Conservation (phyloP, 2,797 vertebrate genomes). For the Ceryle rudis region DNA sequence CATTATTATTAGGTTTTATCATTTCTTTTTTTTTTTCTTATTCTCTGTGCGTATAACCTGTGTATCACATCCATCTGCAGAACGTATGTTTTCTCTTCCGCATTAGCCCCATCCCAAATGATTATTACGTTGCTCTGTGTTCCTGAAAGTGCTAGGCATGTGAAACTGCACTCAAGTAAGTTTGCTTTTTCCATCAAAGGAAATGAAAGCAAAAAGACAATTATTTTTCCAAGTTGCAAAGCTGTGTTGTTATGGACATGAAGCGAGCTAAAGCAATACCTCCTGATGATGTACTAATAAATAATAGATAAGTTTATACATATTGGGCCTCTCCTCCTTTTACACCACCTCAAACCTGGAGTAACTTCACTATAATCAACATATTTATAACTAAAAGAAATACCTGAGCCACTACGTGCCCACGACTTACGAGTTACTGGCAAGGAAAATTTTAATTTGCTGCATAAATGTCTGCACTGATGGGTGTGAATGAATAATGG, state of each 20-base stretch:
- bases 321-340: background rate
- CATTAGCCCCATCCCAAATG: background rate
- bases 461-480: background rate
- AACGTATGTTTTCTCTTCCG: background rate
- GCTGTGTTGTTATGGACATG: background rate
- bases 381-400: background rate
- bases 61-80: background rate
- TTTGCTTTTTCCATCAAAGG: slow-evolving; percentile 5
- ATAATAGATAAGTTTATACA: slow-evolving; percentile 11
- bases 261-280: slow-evolving; percentile 15
- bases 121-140: background rate
- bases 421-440: background rate
- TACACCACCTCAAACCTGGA: background rate
- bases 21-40: background rate
- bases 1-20: background rate
- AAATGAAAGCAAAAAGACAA: slow-evolving; percentile 53
- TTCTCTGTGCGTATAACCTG: background rate
- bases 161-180: slow-evolving; percentile 34
- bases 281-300: background rate
- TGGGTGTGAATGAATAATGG: background rate
- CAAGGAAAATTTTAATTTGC: background rate
- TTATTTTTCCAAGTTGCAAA: slow-evolving; percentile 15
- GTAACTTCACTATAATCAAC: background rate
- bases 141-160: slow-evolving; percentile 41
- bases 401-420: background rate